Evolutionary conservation across 2,797 vertebrate species (phyloP).

Genomic region (Dicrostonyx torquatus): DNA sequence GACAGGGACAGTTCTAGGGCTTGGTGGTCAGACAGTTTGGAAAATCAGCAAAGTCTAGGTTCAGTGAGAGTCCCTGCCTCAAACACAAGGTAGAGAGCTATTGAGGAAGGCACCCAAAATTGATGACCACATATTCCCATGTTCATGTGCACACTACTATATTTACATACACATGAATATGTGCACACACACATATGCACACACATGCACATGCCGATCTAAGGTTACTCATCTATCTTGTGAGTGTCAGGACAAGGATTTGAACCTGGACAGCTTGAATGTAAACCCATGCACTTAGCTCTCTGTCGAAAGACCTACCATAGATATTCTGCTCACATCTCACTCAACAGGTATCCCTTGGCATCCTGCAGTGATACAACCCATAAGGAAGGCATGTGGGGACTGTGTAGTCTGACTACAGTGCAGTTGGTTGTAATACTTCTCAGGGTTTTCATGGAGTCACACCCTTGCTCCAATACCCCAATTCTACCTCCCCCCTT

Average conservation of each 20-base stretch:
- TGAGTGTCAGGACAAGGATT: not conserved
- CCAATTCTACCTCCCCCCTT: not conserved
- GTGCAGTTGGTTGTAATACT: not conserved
- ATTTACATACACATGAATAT: not conserved
- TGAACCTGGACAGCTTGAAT: not conserved
- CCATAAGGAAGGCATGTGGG: not conserved
- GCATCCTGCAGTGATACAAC: slow-evolving; percentile 1
- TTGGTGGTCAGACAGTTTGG: not conserved
- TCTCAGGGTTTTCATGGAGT: not conserved
- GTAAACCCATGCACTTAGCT: not conserved
- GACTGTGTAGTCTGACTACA: not conserved
- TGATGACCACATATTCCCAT: not conserved
- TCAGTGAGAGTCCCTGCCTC: not conserved
- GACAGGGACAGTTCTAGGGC: not conserved
- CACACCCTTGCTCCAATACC: not conserved
- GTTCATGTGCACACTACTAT: not conserved
- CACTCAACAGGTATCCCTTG: slow-evolving; percentile 5
- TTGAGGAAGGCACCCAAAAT: not conserved
- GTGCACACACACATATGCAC: rapidly evolving
- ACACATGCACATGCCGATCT: not conserved
- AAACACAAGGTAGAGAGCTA: not conserved
- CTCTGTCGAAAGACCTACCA: not conserved
- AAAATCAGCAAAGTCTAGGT: not conserved
- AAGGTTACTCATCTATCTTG: not conserved
- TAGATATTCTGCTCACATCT: not conserved